Evolutionary conservation across 2,113 vertebrate species (phyloP).

Genomic region (Pseudopodoces humilis): DNA sequence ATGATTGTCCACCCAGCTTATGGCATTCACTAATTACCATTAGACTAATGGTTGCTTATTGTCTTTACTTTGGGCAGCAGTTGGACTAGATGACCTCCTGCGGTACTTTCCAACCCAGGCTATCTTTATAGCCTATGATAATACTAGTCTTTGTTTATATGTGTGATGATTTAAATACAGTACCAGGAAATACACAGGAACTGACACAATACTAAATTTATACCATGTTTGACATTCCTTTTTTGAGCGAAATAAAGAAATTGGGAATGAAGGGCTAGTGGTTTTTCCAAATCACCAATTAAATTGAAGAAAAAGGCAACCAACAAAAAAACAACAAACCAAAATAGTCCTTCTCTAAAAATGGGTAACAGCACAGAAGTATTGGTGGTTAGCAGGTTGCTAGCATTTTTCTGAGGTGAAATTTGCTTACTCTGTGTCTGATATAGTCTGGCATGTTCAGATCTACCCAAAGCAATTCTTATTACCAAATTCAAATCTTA

Average conservation of each 20-base stretch:
- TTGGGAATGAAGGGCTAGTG: background rate
- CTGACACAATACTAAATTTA: background rate
- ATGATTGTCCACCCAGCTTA: background rate
- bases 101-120: background rate
- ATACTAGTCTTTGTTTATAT: background rate
- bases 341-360: background rate
- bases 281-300: background rate
- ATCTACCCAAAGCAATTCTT: background rate
- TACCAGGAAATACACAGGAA: background rate
- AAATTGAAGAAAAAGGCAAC: background rate
- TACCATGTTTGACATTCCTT: background rate
- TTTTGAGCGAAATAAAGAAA: background rate
- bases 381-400: background rate
- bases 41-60: background rate
- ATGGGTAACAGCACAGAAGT: background rate
- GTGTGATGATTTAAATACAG: background rate
- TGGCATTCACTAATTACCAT: background rate
- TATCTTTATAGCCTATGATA: background rate
- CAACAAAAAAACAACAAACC: background rate
- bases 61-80: background rate
- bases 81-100: background rate
- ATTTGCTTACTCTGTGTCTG: background rate
- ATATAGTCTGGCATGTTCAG: background rate
- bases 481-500: too few species aligned
- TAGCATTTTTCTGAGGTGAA: background rate